Evolutionary conservation across 37 sponge, comb jelly and placozoan genomes (phyloP).

Genomic region (Hexactinellida sp.): DNA sequence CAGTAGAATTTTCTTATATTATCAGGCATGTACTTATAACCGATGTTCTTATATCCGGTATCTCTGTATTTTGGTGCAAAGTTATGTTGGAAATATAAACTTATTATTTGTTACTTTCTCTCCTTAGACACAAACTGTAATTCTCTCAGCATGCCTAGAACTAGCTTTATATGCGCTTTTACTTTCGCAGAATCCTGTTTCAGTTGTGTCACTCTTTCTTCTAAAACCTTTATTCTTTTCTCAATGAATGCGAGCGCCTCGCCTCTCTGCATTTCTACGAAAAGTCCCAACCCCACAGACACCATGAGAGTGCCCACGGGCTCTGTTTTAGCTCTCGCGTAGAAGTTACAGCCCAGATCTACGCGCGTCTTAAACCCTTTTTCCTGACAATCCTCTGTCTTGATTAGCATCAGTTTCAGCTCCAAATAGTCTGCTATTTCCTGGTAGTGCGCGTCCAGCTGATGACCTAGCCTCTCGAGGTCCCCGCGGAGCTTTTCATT

Average conservation of each 20-base stretch:
- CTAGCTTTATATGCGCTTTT: background rate
- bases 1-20: too few relatives aligned
- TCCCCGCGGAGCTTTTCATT: background rate
- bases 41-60: too few relatives aligned
- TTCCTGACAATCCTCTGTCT: background rate
- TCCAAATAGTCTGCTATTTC: background rate
- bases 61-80: too few relatives aligned
- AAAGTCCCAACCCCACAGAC: background rate
- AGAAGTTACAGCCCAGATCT: background rate
- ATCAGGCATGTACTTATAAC: background rate
- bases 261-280: background rate
- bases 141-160: background rate
- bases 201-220: background rate
- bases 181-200: slow-evolving; percentile 1
- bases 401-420: background rate
- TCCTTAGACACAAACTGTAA: background rate
- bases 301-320: background rate
- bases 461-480: background rate
- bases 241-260: background rate
- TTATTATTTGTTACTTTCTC: background rate
- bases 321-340: background rate
- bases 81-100: background rate
- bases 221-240: background rate
- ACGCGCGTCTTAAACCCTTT: background rate
- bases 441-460: background rate